These are phyloP conservation scores for Cotesia typhae DNA, from an alignment of 1,140 invertebrate species.

Conservation along the genomic window DNA sequence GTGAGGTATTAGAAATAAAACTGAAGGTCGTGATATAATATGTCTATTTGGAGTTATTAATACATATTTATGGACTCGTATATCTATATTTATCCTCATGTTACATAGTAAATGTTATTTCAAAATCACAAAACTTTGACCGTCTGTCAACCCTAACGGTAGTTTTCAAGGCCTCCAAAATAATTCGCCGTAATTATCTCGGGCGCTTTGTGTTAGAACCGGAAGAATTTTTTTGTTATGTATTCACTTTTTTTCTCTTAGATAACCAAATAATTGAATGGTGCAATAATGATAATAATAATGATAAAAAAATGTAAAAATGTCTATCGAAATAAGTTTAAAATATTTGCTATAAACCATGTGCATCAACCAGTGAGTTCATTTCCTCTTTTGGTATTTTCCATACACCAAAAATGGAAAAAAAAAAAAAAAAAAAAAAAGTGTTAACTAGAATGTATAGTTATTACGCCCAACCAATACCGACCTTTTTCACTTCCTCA, in stretches of 20 bases:
- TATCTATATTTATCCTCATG: conserved; percentile 17
- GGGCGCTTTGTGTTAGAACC: conserved; percentile 23
- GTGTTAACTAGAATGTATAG: no score
- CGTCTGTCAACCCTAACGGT: conserved; percentile 62
- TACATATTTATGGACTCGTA: not conserved
- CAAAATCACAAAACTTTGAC: conserved; percentile 44
- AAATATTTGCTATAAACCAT: no score
- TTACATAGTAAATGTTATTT: conserved; percentile 8
- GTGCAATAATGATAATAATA: no score
- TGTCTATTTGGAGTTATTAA: conserved; percentile 6
- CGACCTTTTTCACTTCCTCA: no score
- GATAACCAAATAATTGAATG: not conserved
- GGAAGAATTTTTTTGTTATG: conserved; percentile 14
- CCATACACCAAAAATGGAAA: no score
- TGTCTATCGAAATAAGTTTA: no score
- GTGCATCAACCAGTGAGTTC: no score
- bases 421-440: no score
- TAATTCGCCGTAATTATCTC: conserved; percentile 13
- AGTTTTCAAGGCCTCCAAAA: conserved; percentile 40
- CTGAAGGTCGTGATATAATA: not conserved
- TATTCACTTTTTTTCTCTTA: not conserved
- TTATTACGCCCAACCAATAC: no score
- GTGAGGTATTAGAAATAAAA: not conserved
- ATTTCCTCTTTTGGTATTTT: no score
- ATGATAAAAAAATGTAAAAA: no score